A percentile compares a stretch with the other conserved stretches of the same genome.
Evolutionary conservation across 2,797 vertebrate genomes (phyloP).

Genomic region (Enteromius afrohamiltoni): DNA sequence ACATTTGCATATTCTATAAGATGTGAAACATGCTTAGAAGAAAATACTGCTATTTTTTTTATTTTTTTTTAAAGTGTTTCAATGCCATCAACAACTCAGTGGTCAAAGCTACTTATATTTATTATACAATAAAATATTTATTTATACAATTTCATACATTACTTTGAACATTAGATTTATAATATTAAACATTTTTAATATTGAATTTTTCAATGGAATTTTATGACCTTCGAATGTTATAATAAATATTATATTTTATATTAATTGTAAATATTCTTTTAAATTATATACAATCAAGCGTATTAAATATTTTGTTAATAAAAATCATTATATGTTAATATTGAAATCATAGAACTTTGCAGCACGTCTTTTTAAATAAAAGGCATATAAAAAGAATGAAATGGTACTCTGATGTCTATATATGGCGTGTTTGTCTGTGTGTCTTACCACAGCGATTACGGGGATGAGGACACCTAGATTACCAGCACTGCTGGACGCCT

Average conservation of each 20-base stretch:
- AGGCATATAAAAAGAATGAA: not conserved
- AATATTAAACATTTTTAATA: not conserved
- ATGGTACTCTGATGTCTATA: not conserved
- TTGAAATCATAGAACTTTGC: not conserved
- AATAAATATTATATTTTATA: not conserved
- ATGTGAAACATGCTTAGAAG: not conserved
- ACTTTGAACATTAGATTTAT: not conserved
- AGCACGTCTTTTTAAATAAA: not conserved
- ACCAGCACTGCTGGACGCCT: constrained; percentile 97
- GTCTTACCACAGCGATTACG: constrained; percentile 97
- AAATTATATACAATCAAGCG: not conserved
- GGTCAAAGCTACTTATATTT: not conserved
- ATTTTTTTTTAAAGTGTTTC: no score
- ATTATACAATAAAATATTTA: not conserved
- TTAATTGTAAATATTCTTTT: not conserved
- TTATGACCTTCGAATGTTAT: not conserved
- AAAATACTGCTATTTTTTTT: not conserved
- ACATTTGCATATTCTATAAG: not conserved
- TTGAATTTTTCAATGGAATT: not conserved
- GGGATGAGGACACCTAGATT: constrained; percentile 97
- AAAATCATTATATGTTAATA: not conserved
- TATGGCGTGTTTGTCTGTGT: not conserved
- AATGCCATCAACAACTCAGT: not conserved
- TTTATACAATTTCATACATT: not conserved
- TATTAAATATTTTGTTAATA: not conserved